Evolutionary conservation across 2,113 vertebrate species (phyloP), one percentile per base, ranked within the genome.

Genomic region (Aplodontia rufa): DNA sequence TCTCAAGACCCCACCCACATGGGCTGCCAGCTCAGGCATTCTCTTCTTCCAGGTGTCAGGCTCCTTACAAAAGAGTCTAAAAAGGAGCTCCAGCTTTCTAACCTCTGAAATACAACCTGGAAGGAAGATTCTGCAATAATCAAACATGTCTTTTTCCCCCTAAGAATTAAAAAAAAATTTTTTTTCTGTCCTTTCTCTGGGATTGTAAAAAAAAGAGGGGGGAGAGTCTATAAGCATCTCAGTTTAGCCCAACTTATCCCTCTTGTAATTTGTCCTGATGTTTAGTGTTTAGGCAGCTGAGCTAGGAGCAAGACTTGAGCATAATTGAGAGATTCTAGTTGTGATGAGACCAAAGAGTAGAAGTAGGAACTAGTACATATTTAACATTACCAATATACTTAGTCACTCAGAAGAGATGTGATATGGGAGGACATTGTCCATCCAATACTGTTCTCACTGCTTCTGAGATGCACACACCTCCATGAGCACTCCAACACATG

Each of bases 161-260:
- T 62, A 66, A 71, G 30, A 8, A 68, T 47, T 91, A 37, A 74
- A 69, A 78, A 71, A 91, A 64, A 30, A n/a, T n/a, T n/a, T n/a
- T n/a, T n/a, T n/a, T 60, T 45, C 47, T 88, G 58, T 45, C 26
- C 72, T 85, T 17, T 47, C 5, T 51, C 40, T 69, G 30, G 85
- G 49, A 75, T 30, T 58, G 35, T 28, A 62, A n/a, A 45, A 16
- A 37, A n/a, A 68, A 37, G 30, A 53, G 11, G 13, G 32, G 0
- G 58, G 12, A 53, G 55, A 37, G 37, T 51, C 42, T 74, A 82
- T 58, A 93, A 58, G 49, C n/a, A 74, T 40, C 30, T 82, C 71
- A 49, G 19, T 94, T 86, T 93, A 86, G 93, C 13, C 82, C 75
- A 10, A 84, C 90, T 69, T 32, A 13, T n/a, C 45, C 35, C 13